A percentile compares a stretch with the other conserved stretches of the same genome.
Evolutionary conservation across 2,888 invertebrate species (phyloP).

Genomic region (Microdon myrmicae): DNA sequence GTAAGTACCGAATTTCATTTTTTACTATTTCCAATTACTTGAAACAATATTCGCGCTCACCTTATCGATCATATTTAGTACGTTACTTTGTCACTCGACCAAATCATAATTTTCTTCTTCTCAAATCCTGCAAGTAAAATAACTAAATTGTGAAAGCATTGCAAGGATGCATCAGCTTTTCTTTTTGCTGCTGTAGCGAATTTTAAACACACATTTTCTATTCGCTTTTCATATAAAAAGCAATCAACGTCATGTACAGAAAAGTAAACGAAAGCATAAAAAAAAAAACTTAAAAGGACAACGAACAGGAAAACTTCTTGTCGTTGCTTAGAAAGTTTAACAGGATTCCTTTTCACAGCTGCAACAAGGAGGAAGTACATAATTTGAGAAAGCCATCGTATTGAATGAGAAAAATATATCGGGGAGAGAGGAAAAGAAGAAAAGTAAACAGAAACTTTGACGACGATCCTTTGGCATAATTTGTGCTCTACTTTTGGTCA

Average conservation of each 20-base stretch:
- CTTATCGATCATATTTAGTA: not conserved
- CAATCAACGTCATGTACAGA: constrained; percentile 46
- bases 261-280: not conserved
- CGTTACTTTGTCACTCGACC: constrained; percentile 4
- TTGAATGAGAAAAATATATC: no score
- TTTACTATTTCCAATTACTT: constrained; percentile 13
- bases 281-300: not conserved
- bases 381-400: constrained; percentile 33
- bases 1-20: constrained; percentile 58
- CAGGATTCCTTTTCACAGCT: constrained; percentile 1
- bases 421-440: not conserved
- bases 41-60: constrained; percentile 22
- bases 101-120: no score
- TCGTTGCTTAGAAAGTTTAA: constrained; percentile 3
- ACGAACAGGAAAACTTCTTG: constrained; percentile 1
- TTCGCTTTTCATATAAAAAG: no score
- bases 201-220: constrained; percentile 45
- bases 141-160: constrained; percentile 23
- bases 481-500: constrained; percentile 31
- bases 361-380: constrained; percentile 23
- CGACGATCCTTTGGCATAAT: constrained; percentile 29
- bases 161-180: constrained; percentile 38
- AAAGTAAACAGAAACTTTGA: constrained; percentile 17
- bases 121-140: constrained; percentile 5
- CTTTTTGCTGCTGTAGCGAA: constrained; percentile 46